Evolutionary conservation across 2,113 vertebrate genomes (phyloP).

Genomic region (Penelope pileata): DNA sequence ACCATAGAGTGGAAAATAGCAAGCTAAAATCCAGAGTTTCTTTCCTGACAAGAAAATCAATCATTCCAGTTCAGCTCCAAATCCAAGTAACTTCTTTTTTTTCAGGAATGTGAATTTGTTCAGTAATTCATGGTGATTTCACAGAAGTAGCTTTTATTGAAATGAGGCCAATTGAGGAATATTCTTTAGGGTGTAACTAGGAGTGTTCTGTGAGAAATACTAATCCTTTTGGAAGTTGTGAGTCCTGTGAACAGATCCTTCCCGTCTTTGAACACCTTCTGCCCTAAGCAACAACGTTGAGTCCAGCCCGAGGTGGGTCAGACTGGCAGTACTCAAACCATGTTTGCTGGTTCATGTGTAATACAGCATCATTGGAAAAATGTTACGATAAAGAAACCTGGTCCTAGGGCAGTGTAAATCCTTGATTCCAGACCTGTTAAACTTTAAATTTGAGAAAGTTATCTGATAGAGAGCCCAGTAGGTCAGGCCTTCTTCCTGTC

Average conservation of each 20-base stretch:
- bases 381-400: neutral
- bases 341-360: neutral
- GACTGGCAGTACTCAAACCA: neutral
- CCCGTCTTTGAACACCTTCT: neutral
- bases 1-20: neutral
- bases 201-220: constrained; percentile 16
- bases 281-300: neutral
- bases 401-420: neutral
- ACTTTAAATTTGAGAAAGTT: neutral
- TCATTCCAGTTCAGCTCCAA: neutral
- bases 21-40: neutral
- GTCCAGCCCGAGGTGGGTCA: neutral
- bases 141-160: neutral
- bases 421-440: neutral
- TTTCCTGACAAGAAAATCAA: neutral
- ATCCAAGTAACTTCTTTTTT: neutral
- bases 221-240: neutral
- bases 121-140: neutral
- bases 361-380: neutral
- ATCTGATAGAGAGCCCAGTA: neutral
- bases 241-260: neutral
- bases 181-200: neutral
- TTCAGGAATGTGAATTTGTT: neutral
- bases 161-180: neutral
- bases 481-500: neutral